Evolutionary conservation across 2,113 vertebrate genomes (phyloP), one percentile per base, ranked within the genome.

Genomic region (Cyprinodon brontotheroides): DNA sequence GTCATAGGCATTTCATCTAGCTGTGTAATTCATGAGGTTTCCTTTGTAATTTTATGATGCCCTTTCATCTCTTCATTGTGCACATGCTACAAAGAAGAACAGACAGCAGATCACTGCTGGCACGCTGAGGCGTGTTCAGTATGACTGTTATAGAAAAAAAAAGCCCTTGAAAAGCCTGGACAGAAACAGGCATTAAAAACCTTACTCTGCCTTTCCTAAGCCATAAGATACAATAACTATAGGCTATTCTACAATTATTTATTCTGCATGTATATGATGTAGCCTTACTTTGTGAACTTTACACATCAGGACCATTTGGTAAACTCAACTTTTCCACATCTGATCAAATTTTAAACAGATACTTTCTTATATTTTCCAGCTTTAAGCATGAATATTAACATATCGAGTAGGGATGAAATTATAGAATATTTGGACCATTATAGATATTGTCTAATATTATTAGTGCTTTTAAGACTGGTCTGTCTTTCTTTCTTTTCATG

Each of bases 21-120:
- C 76, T 77, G 69, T 86, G 83, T 89, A 86, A 89, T 79, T 86
- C 75, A 88, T 81, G 76, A 84, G 74, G 83, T 84, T 82, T 82
- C 68, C 89, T 89, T 87, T 89, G 83, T 87, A 86, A 90, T 84
- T 91, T 90, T 82, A 90, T 83, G 81, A 86, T 68, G 59, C 61
- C 72, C 84, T 91, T 92, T 91, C 82, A 92, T 93, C 90, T 88
- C 76, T 41, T 72, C 83, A 66, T 74, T 65, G 71, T 68, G 68
- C 76, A 85, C 81, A 85, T 82, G 74, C 73, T 70, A 65, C 36
- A 3, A 79, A 79, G 79, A 79, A 72, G 82, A 85, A 85, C 82
- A 76, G 74, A 83, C 63, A 17, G 66, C 78, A 53, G 64, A 89
- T 77, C 86, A 77, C 79, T 9, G 36, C 70, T 60, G 78, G 81